Percentiles rank a stretch among this genome's conserved stretches.
Evolutionary conservation across 2,797 vertebrate genomes (phyloP).

Genomic region (Nothura maculosa): DNA sequence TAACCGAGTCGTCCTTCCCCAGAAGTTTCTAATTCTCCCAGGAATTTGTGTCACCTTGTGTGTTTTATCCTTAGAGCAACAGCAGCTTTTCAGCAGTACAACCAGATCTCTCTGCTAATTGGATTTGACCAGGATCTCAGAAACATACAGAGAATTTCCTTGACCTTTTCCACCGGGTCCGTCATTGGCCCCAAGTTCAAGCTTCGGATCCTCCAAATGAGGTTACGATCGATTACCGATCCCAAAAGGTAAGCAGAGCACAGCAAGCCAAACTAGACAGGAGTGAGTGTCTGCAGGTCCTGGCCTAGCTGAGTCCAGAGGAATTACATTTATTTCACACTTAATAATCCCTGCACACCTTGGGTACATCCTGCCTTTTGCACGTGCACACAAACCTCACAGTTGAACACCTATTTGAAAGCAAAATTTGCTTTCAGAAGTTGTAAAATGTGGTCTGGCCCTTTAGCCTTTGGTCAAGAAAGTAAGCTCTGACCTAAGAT

Average conservation of each 20-base stretch:
- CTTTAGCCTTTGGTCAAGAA: background rate
- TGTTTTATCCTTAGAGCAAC: conserved; percentile 62
- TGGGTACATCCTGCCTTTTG: background rate
- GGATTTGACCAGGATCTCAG: conserved; percentile 80
- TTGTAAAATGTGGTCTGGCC: background rate
- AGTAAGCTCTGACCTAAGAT: background rate
- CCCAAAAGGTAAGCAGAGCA: conserved; percentile 77
- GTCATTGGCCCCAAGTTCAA: conserved; percentile 78
- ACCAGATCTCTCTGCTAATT: conserved; percentile 76
- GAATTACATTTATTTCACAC: background rate
- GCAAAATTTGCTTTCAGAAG: background rate
- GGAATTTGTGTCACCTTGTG: background rate
- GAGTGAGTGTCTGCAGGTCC: background rate
- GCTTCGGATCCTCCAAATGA: conserved; percentile 80
- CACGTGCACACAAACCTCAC: background rate
- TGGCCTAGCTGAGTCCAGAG: background rate
- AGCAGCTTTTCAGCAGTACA: conserved; percentile 77
- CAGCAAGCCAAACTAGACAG: background rate
- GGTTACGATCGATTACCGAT: conserved; percentile 73
- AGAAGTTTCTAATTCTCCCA: background rate
- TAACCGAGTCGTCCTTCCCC: background rate
- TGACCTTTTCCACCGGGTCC: conserved; percentile 79
- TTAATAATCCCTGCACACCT: background rate
- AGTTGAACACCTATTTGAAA: background rate
- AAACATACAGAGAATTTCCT: conserved; percentile 72